Percentiles rank a stretch among this genome's conserved stretches.
Evolutionary conservation across 2,113 vertebrate genomes (phyloP).

Genomic region (Sturnus vulgaris): DNA sequence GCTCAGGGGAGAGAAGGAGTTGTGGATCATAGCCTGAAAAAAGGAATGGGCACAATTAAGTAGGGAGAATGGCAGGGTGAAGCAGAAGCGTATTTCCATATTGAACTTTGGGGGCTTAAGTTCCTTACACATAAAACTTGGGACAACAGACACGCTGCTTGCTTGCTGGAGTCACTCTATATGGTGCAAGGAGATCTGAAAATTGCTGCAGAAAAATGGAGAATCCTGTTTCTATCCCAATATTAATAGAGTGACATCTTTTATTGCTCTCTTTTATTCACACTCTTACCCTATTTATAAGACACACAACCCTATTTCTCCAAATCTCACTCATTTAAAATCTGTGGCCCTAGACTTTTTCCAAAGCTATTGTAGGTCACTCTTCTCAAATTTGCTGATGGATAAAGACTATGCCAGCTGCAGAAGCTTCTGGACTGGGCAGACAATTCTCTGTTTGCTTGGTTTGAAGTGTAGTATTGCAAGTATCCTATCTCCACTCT

Average conservation of each 20-base stretch:
- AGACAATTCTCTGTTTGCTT: background rate
- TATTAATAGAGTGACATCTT: background rate
- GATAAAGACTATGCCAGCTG: background rate
- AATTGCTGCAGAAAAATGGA: background rate
- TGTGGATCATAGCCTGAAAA: background rate
- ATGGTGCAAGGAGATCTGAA: background rate
- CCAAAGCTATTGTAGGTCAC: background rate
- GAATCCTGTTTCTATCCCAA: background rate
- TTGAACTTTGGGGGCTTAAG: background rate
- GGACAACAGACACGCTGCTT: background rate
- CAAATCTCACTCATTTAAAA: background rate
- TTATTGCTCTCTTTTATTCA: background rate
- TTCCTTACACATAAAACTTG: background rate
- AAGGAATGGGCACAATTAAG: background rate
- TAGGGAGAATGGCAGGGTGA: background rate
- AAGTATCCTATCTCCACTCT: background rate
- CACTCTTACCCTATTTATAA: background rate
- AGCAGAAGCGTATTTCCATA: background rate
- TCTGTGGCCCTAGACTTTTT: background rate
- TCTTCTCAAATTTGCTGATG: background rate
- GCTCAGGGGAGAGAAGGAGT: background rate
- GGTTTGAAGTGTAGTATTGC: background rate
- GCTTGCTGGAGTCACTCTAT: background rate
- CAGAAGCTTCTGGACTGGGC: background rate
- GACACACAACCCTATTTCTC: background rate